A percentile compares a stretch with the other conserved stretches of the same genome.
Evolutionary conservation across 2,797 vertebrate genomes (phyloP).

Genomic region (Thripadectes ignobilis): DNA sequence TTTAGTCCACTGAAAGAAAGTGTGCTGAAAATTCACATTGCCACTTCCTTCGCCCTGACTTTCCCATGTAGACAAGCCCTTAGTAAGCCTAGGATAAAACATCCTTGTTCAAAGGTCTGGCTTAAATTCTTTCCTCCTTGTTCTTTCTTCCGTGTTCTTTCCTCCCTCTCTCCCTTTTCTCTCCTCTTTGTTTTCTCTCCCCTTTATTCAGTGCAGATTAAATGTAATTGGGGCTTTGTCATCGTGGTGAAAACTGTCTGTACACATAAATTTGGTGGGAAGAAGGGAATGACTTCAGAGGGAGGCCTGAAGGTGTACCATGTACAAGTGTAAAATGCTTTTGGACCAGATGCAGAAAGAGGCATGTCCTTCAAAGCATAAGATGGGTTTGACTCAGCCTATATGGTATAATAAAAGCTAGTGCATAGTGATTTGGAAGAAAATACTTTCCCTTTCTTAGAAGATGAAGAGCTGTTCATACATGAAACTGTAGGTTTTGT

Average conservation of each 20-base stretch:
- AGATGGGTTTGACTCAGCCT: not conserved
- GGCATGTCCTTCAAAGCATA: not conserved
- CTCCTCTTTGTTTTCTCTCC: not conserved
- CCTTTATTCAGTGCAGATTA: not conserved
- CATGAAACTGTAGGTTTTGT: not conserved
- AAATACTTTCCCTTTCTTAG: not conserved
- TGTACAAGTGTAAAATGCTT: not conserved
- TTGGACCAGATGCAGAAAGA: not conserved
- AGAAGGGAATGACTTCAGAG: not conserved
- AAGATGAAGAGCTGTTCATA: not conserved
- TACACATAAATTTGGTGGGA: not conserved
- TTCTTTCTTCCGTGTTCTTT: not conserved
- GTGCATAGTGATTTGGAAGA: not conserved
- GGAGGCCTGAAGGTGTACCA: not conserved
- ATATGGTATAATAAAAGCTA: not conserved
- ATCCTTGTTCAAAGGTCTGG: not conserved
- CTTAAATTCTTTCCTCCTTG: not conserved
- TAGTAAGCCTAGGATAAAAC: not conserved
- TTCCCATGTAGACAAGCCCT: constrained; percentile 67
- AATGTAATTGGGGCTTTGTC: not conserved
- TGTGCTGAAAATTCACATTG: constrained; percentile 51
- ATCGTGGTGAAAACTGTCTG: not conserved
- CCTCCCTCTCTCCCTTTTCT: no score
- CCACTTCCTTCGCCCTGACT: not conserved
- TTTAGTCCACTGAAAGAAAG: constrained; percentile 5